Percentiles rank a stretch among this genome's conserved stretches.
Evolutionary conservation across 2,113 vertebrate genomes (phyloP).

Genomic region (Muscicapa adusta): DNA sequence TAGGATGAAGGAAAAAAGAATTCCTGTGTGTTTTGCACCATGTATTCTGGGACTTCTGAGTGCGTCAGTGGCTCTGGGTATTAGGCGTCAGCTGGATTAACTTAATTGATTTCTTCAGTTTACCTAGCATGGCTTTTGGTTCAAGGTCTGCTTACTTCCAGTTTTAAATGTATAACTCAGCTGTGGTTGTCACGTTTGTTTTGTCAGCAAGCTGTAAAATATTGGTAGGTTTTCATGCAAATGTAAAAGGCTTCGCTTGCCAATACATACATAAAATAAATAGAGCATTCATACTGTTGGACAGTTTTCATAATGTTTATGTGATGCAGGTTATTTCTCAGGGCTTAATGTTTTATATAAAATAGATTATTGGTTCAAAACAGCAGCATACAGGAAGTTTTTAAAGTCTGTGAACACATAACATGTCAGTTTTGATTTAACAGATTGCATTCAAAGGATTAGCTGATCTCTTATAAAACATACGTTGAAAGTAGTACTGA

Average conservation of each 20-base stretch:
- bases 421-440: constrained; percentile 7
- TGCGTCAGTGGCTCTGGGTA: not conserved
- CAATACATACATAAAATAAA: constrained; percentile 27
- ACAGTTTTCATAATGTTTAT: not conserved
- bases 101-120: constrained; percentile 54
- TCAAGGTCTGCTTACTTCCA: constrained; percentile 3
- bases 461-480: not conserved
- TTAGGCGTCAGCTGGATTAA: constrained; percentile 45
- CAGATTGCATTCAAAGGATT: not conserved
- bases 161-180: not conserved
- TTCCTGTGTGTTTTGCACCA: not conserved
- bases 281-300: not conserved
- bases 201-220: constrained; percentile 20
- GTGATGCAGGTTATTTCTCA: not conserved
- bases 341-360: not conserved
- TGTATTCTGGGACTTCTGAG: not conserved
- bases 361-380: not conserved
- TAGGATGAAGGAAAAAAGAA: not conserved
- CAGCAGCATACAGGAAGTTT: not conserved
- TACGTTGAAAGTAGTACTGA: not conserved
- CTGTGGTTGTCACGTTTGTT: not conserved
- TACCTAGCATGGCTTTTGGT: constrained; percentile 49
- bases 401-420: not conserved
- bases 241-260: not conserved
- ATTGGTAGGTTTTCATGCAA: not conserved